Conservation (phyloP, 2,888 invertebrate genomes). For the Frankliniella fusca region DNA sequence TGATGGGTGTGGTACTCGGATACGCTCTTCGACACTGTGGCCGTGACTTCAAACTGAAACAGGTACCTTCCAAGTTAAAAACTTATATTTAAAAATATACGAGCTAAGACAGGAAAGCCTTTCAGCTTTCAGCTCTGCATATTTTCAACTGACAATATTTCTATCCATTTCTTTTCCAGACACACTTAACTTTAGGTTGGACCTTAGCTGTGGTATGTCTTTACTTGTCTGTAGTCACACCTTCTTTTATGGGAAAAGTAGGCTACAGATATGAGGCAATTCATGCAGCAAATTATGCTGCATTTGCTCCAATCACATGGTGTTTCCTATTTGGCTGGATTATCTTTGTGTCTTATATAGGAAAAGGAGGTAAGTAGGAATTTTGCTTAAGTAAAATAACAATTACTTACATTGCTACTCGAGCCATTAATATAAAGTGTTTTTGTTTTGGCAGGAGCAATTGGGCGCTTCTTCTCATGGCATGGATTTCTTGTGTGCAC, state of each 20-base stretch:
- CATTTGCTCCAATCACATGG: slow-evolving; percentile 66
- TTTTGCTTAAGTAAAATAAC: neutral
- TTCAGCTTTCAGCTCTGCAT: slow-evolving; percentile 29
- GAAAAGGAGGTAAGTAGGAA: slow-evolving; percentile 52
- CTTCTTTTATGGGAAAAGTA: slow-evolving; percentile 61
- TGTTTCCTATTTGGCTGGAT: slow-evolving; percentile 64
- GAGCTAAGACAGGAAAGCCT: neutral
- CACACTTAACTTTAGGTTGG: slow-evolving; percentile 56
- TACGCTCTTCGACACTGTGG: slow-evolving; percentile 54
- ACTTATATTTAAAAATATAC: neutral
- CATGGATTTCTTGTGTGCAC: slow-evolving; percentile 61
- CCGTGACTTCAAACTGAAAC: slow-evolving; percentile 48
- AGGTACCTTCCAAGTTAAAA: slow-evolving; percentile 44
- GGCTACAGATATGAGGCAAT: slow-evolving; percentile 58
- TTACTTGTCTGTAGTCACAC: slow-evolving; percentile 55
- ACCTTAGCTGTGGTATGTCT: slow-evolving; percentile 52
- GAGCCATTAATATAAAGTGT: neutral
- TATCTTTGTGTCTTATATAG: slow-evolving; percentile 59
- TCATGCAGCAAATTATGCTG: slow-evolving; percentile 65
- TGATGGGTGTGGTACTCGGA: slow-evolving; percentile 62
- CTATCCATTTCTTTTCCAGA: slow-evolving; percentile 44
- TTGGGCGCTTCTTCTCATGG: slow-evolving; percentile 56
- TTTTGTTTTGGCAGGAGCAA: slow-evolving; percentile 49
- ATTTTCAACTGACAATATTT: slow-evolving; percentile 6
- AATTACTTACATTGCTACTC: neutral